Conservation (phyloP, 2,113 vertebrate genomes). For the Rhinolophus sinicus region DNA sequence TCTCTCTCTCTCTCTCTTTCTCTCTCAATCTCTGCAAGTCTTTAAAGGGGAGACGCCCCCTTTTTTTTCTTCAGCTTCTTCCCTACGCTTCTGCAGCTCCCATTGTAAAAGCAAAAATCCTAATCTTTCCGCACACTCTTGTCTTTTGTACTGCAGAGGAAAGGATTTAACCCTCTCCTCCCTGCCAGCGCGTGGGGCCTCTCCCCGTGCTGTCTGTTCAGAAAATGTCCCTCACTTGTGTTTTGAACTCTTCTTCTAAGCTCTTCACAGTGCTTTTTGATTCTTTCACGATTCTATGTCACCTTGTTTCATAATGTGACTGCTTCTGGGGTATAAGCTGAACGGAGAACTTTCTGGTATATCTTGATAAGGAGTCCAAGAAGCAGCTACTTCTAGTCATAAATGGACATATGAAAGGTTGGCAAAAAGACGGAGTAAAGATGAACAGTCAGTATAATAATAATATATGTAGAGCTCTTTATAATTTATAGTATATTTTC, state of each 20-base stretch:
- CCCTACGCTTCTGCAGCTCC: slow-evolving; percentile 80
- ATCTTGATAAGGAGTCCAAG: slow-evolving; percentile 17
- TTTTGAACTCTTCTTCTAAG: slow-evolving; percentile 23
- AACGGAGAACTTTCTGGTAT: slow-evolving; percentile 56
- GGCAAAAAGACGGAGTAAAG: background rate
- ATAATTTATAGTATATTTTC: background rate
- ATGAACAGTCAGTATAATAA: background rate
- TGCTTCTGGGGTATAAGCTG: slow-evolving; percentile 2
- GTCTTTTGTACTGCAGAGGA: slow-evolving; percentile 81
- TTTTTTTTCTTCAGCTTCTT: slow-evolving; percentile 81
- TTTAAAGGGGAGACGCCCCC: slow-evolving; percentile 82
- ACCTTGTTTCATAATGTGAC: background rate
- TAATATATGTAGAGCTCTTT: background rate
- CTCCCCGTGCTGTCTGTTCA: slow-evolving; percentile 38
- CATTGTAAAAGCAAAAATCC: slow-evolving; percentile 85
- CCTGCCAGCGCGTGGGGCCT: slow-evolving; percentile 50
- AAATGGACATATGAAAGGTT: background rate
- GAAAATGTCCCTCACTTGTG: slow-evolving; percentile 5
- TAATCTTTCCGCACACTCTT: slow-evolving; percentile 83
- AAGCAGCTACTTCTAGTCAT: slow-evolving; percentile 31
- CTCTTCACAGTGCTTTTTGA: background rate
- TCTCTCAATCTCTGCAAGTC: slow-evolving; percentile 76
- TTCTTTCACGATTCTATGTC: slow-evolving; percentile 19
- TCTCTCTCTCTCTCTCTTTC: slow-evolving; percentile 45
- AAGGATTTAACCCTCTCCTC: slow-evolving; percentile 82